Evolutionary conservation across 2,113 vertebrate genomes (phyloP).

Genomic region (Uropsilus gracilis): DNA sequence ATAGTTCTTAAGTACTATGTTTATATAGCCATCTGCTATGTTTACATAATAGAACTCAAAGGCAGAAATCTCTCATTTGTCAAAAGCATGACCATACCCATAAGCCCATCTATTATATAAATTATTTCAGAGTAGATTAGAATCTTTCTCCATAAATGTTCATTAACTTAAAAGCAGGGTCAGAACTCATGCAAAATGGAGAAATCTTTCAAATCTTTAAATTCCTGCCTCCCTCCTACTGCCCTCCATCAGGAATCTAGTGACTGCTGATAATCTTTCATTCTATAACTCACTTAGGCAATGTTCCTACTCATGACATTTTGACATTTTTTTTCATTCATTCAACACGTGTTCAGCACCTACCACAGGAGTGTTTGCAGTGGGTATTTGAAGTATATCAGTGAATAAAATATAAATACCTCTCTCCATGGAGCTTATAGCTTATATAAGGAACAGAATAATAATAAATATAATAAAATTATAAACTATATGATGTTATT

Average conservation of each 20-base stretch:
- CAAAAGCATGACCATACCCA: conserved; percentile 35
- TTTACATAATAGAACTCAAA: conserved; percentile 72
- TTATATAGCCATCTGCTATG: conserved; percentile 75
- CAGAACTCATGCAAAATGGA: conserved; percentile 26
- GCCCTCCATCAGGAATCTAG: neutral
- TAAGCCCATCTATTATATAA: conserved; percentile 66
- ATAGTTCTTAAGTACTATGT: conserved; percentile 69
- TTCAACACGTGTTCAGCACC: neutral
- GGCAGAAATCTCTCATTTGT: conserved; percentile 64
- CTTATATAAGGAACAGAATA: neutral
- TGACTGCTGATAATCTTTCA: neutral
- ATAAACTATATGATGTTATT: neutral
- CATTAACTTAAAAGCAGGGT: conserved; percentile 54
- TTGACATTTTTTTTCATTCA: neutral
- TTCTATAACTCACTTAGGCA: neutral
- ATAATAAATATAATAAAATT: neutral
- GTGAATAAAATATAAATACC: neutral
- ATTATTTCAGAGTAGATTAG: conserved; percentile 71
- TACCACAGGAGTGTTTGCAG: neutral
- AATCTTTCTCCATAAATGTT: conserved; percentile 59
- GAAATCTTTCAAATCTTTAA: neutral
- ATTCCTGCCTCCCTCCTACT: neutral
- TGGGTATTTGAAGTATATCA: neutral
- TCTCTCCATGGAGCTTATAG: neutral
- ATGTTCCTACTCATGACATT: neutral